A percentile compares a stretch with the other conserved stretches of the same genome.
Evolutionary conservation across 2,888 invertebrate species (phyloP).

Genomic region (Lissocephala sabroskyi): DNA sequence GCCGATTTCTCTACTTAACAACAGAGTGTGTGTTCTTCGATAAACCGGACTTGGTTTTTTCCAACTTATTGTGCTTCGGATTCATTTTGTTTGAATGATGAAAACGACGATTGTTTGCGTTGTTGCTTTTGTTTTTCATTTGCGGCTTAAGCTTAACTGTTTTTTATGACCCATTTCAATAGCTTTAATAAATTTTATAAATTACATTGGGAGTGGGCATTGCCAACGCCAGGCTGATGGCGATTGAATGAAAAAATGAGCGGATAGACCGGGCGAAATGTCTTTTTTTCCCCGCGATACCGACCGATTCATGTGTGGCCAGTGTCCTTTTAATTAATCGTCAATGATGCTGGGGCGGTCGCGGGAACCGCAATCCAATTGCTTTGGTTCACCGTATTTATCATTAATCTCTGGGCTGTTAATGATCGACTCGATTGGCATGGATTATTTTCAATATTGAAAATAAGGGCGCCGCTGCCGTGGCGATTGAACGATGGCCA

Average conservation of each 20-base stretch:
- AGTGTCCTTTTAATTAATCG: not conserved
- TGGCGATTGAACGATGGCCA: no score
- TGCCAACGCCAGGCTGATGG: no score
- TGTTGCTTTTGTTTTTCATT: constrained; percentile 36
- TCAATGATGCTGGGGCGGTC: not conserved
- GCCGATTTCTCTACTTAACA: no score
- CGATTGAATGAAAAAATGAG: no score
- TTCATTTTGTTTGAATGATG: constrained; percentile 33
- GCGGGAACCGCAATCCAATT: constrained; percentile 10
- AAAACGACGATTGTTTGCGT: no score
- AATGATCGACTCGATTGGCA: constrained; percentile 4
- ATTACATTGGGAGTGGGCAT: no score
- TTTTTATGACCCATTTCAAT: not conserved
- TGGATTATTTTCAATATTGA: not conserved
- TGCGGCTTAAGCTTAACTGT: constrained; percentile 10
- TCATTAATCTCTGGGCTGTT: constrained; percentile 21
- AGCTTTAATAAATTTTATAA: constrained; percentile 25
- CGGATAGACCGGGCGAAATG: no score
- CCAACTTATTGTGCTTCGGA: constrained; percentile 30
- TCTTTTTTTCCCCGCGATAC: no score
- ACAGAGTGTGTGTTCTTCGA: no score
- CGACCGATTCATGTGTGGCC: no score
- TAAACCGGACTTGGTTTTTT: no score
- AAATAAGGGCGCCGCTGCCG: no score
- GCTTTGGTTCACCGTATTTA: constrained; percentile 18